These are phyloP conservation scores for Rattus rattus DNA, from an alignment of 2,113 vertebrate genomes.

Conservation along the genomic window DNA sequence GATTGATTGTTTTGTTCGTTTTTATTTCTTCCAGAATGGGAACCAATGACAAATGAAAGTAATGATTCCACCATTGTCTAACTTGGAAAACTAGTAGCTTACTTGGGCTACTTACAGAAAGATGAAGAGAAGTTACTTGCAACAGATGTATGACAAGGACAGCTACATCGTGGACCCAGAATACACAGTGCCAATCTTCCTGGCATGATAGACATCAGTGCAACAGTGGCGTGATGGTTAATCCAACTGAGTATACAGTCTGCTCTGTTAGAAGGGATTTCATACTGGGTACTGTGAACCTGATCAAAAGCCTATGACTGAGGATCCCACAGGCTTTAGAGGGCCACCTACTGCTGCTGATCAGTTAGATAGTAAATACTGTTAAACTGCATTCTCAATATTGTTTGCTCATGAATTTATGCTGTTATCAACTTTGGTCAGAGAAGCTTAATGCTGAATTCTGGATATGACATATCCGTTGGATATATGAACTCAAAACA, in stretches of 20 bases:
- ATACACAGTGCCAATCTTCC: neutral
- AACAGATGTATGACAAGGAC: too few species aligned
- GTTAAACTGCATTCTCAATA: neutral
- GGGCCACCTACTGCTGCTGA: too few species aligned
- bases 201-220: neutral
- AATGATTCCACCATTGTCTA: too few species aligned
- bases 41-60: too few species aligned
- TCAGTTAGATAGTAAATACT: neutral
- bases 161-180: neutral
- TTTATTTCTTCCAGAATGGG: neutral
- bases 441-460: neutral
- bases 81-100: neutral
- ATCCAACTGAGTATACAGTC: neutral
- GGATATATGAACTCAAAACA: neutral
- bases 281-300: neutral
- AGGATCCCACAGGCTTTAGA: neutral
- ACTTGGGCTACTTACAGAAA: neutral
- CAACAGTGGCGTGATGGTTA: neutral
- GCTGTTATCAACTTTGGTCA: neutral
- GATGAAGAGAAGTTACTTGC: neutral
- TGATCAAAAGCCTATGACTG: neutral
- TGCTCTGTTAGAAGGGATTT: neutral
- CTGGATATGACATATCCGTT: neutral
- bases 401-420: neutral
- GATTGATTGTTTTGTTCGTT: too few species aligned